phyloP scores from a whole-genome alignment of 2,888 invertebrate species.

The Aspidapion aeneum region DNA sequence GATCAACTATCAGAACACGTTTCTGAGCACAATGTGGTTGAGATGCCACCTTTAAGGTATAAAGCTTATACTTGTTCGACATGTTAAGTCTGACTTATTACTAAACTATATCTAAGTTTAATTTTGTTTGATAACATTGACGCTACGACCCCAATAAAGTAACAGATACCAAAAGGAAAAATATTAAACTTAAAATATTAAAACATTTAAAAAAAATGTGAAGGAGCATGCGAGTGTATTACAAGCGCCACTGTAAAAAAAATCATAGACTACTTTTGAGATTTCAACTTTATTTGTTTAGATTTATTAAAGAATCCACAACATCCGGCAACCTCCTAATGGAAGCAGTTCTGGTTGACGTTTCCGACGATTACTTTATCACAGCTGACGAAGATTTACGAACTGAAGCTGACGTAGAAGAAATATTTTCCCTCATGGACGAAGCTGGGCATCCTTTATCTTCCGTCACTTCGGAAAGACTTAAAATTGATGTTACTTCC shows the following conservation, averaged over 20 bases:
- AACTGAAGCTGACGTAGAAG: constrained; percentile 84
- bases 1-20: constrained; percentile 89
- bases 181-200: too few species aligned
- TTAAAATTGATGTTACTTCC: constrained; percentile 48
- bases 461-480: constrained; percentile 54
- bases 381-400: constrained; percentile 79
- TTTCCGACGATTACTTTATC: constrained; percentile 78
- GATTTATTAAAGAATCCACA: constrained; percentile 87
- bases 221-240: too few species aligned
- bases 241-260: too few species aligned
- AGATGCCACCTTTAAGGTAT: constrained; percentile 67
- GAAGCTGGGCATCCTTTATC: constrained; percentile 51
- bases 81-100: too few species aligned
- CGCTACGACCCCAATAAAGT: too few species aligned
- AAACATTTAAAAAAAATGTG: too few species aligned
- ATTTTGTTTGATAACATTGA: too few species aligned
- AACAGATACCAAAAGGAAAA: too few species aligned
- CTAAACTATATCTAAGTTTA: too few species aligned
- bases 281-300: constrained; percentile 47
- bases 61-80: too few species aligned
- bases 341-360: constrained; percentile 90
- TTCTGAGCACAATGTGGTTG: constrained; percentile 79
- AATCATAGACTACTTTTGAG: too few species aligned
- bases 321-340: constrained; percentile 82
- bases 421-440: constrained; percentile 73